phyloP scores from a whole-genome alignment of 2,113 vertebrate species.

The Plestiodon gilberti region DNA sequence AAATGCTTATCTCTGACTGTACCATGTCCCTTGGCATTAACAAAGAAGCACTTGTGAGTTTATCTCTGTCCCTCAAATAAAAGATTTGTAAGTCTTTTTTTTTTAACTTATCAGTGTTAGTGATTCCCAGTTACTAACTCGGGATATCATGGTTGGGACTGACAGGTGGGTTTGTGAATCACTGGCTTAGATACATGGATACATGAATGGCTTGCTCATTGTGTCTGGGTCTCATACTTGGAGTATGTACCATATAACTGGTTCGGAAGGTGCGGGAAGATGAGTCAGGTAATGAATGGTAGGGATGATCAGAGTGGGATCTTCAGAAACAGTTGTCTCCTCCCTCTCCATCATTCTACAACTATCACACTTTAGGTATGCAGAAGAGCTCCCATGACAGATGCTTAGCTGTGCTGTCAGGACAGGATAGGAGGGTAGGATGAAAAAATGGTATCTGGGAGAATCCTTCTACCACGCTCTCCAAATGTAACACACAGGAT shows the following conservation, averaged over 20 bases:
- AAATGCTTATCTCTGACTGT: not conserved
- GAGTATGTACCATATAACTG: not conserved
- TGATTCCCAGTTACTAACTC: not conserved
- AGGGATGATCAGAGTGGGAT: not conserved
- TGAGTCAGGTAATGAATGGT: not conserved
- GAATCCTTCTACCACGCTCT: not conserved
- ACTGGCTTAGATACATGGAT: not conserved
- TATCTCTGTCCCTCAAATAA: not conserved
- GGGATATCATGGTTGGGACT: not conserved
- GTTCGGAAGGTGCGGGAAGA: not conserved
- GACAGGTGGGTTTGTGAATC: not conserved
- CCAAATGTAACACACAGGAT: not conserved
- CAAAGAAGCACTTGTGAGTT: not conserved
- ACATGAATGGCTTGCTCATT: not conserved
- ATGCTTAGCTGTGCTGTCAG: not conserved
- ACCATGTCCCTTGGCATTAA: not conserved
- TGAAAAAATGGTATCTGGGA: not conserved
- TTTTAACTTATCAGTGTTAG: not conserved
- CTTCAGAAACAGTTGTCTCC: not conserved
- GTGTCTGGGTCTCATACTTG: not conserved
- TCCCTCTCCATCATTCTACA: not conserved
- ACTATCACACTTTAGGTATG: not conserved
- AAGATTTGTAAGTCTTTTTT: not conserved
- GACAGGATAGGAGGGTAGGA: too few relatives aligned
- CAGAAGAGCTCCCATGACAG: not conserved